Evolutionary conservation across 2,797 vertebrate species (phyloP).

Genomic region (Sarcoramphus papa): DNA sequence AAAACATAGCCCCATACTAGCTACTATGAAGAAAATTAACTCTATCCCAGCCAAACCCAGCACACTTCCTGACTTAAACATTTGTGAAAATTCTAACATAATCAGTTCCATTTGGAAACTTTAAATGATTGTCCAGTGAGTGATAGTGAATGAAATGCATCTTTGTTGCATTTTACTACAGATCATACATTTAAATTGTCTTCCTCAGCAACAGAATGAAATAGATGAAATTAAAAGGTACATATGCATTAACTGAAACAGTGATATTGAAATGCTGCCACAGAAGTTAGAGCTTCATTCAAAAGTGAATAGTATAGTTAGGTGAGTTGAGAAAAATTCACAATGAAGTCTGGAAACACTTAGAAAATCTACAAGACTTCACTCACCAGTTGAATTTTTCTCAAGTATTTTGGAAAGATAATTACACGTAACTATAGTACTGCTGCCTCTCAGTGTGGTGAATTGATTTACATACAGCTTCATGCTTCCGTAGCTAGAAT

Average conservation of each 20-base stretch:
- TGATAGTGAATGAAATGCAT: slow-evolving; percentile 75
- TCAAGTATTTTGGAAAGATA: neutral
- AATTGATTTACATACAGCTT: neutral
- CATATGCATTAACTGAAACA: neutral
- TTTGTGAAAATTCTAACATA: neutral
- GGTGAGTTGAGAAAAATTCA: neutral
- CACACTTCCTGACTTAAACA: neutral
- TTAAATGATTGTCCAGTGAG: slow-evolving; percentile 77
- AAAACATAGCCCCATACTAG: too few species aligned
- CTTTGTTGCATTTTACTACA: slow-evolving; percentile 71
- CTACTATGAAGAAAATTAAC: too few species aligned
- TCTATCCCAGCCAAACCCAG: too few species aligned
- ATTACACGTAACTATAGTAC: neutral
- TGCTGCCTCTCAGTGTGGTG: neutral
- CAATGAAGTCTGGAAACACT: neutral
- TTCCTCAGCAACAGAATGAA: neutral
- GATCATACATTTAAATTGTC: slow-evolving; percentile 48
- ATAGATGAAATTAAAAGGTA: slow-evolving; percentile 3
- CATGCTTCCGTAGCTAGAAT: neutral
- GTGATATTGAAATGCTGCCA: neutral
- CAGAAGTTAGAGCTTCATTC: neutral
- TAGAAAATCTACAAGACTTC: neutral
- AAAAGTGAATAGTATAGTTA: neutral
- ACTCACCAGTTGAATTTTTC: neutral
- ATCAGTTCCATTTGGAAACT: neutral